Base-by-base conservation (phyloP, 1,140 invertebrate species). In the Caenorhabditis remanei region DNA sequence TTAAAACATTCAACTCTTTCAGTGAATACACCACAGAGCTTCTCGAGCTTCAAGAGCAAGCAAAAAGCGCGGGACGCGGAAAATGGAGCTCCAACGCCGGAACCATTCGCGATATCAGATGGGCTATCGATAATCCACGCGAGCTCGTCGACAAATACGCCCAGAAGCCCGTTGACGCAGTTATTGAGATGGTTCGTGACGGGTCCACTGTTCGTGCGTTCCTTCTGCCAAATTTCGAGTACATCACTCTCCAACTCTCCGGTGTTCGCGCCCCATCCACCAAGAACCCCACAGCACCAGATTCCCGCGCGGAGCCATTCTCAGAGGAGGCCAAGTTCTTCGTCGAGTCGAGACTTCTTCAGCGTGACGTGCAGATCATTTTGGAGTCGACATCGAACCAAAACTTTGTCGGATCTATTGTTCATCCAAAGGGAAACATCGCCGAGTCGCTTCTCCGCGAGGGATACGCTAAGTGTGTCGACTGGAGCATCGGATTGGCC, bases 381-480 rank as follows among this genome's bases (percentile, higher is more conserved):
- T 93, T 99, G 16, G 97, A 99, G 92, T 96, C 96, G 0, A 95
- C 96, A 0, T 97, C 96, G 90, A 97, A 97, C 91, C 94, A 95
- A 89, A 96, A 96, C 87, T 96, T 98, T 91, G 95, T 98, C 88
- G 98, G 97, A 32, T 96, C 96, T n/a, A 95, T 99, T 89, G 90
- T 98, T 53, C 97, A 99, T 94, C 97, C 97, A 94, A 95, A 95
- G 92, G 96, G 96, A 88, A 99, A 99, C 91, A 99, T 99, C 93
- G 97, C 98, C 0, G 97, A 99, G 92, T 94, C 95, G 63, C 93
- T 99, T 58, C 92, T 99, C 79, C 95, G 94, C 88, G 96, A 98
- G 94, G 98, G 98, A 40, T 97, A 98, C 91, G 98, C 97, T 0
- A 95, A 95, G 92, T 99, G 97, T 92, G 96, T 99, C n/a, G 97